Conservation (phyloP, 2,113 vertebrate genomes). For the Pipa parva region DNA sequence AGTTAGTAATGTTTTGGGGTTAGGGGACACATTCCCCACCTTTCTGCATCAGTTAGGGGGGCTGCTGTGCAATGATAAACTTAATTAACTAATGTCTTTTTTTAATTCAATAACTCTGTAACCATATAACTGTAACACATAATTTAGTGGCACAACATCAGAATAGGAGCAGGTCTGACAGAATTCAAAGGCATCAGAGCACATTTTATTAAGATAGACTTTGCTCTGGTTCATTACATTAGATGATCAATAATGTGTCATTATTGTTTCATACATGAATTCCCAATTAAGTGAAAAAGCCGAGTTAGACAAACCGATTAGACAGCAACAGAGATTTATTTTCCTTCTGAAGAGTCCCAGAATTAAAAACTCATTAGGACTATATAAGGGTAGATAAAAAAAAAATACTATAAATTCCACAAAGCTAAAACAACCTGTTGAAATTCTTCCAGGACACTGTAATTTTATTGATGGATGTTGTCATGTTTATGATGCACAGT, state of each 20-base stretch:
- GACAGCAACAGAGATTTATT: constrained; percentile 12
- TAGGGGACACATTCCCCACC: no score
- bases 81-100: not conserved
- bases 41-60: no score
- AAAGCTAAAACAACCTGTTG: not conserved
- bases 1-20: no score
- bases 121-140: not conserved
- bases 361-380: not conserved
- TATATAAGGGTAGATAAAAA: not conserved
- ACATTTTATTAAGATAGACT: constrained; percentile 22
- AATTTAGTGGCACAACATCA: not conserved
- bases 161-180: not conserved
- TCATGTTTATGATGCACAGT: not conserved
- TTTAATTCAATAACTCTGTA: not conserved
- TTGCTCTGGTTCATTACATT: constrained; percentile 17
- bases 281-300: constrained; percentile 1
- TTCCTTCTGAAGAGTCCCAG: not conserved
- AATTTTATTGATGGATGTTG: not conserved
- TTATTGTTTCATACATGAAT: constrained; percentile 21
- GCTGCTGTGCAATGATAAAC: no score
- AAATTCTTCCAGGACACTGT: not conserved
- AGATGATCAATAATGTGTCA: constrained; percentile 10
- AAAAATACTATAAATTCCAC: not conserved
- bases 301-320: constrained; percentile 6
- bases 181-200: constrained; percentile 16